phyloP scores from a whole-genome alignment of 1,140 invertebrate species.

The Galleria mellonella region DNA sequence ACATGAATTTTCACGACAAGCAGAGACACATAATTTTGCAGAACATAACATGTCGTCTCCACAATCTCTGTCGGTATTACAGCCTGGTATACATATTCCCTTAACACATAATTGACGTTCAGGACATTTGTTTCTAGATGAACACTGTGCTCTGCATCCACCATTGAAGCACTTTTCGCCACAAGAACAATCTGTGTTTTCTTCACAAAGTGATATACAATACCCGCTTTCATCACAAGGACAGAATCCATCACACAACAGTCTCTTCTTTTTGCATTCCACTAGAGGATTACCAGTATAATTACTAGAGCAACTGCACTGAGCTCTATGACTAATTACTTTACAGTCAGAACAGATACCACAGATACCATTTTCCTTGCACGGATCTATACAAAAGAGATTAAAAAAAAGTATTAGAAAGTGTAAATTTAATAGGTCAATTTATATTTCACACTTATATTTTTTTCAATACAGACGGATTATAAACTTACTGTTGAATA shows the following conservation, averaged over 20 bases:
- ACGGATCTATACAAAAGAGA: conserved; percentile 80
- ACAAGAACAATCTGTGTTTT: conserved; percentile 83
- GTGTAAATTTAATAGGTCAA: no score
- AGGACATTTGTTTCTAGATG: conserved; percentile 65
- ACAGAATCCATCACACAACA: conserved; percentile 80
- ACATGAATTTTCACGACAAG: conserved; percentile 81
- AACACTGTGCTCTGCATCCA: conserved; percentile 79
- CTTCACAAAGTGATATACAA: conserved; percentile 81
- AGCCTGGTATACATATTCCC: conserved; percentile 79
- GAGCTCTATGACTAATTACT: conserved; percentile 87
- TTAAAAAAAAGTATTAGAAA: conserved; percentile 1
- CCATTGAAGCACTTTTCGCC: conserved; percentile 80
- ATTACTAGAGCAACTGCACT: conserved; percentile 88
- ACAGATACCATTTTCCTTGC: conserved; percentile 79
- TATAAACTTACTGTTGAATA: no score
- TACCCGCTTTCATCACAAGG: conserved; percentile 87
- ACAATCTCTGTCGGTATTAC: conserved; percentile 87
- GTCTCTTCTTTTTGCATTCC: conserved; percentile 79
- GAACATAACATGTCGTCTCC: conserved; percentile 84
- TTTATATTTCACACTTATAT: no score
- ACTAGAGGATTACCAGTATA: conserved; percentile 88
- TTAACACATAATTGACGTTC: conserved; percentile 73
- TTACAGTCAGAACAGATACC: conserved; percentile 89
- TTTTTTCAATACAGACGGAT: no score
- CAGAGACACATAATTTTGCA: conserved; percentile 83